A percentile compares a stretch with the other conserved stretches of the same genome.
phyloP scores from a whole-genome alignment of 2,888 invertebrate genomes.

The Drosophila testacea region DNA sequence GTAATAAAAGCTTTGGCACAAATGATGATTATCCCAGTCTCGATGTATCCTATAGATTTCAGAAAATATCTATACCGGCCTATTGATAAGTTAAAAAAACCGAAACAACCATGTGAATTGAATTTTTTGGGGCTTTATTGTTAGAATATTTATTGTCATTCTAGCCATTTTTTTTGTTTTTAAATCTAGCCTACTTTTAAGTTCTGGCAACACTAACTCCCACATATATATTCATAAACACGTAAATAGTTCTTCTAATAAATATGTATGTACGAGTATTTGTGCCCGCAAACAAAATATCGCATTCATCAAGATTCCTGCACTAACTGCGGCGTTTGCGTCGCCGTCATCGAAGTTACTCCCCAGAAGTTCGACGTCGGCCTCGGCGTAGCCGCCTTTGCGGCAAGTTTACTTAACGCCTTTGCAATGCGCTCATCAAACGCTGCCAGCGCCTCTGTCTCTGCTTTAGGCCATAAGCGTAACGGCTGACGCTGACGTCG shows the following conservation, averaged over 20 bases:
- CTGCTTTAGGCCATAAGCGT: conserved; percentile 56
- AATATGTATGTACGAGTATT: conserved; percentile 10
- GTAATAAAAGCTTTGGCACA: too few species aligned
- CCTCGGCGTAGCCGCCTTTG: conserved; percentile 28
- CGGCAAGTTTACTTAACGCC: conserved; percentile 42
- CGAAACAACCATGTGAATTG: too few species aligned
- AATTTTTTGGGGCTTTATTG: too few species aligned
- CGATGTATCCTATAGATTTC: too few species aligned
- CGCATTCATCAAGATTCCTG: conserved; percentile 75
- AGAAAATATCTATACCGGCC: too few species aligned
- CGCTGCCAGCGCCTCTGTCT: conserved; percentile 51
- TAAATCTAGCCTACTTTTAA: too few species aligned
- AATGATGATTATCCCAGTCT: too few species aligned
- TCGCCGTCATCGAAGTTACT: conserved; percentile 31
- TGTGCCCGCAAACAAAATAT: conserved; percentile 55
- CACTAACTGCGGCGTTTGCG: conserved; percentile 40
- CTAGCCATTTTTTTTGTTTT: too few species aligned
- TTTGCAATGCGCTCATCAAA: conserved; percentile 67
- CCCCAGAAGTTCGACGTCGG: conserved; percentile 41
- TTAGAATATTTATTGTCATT: too few species aligned
- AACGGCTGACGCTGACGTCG: conserved; percentile 37
- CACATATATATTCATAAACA: conserved; percentile 4
- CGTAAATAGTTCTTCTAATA: conserved; percentile 19
- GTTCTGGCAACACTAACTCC: neutral
- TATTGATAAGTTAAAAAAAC: too few species aligned